Conservation (phyloP, 1,140 invertebrate species). For the Micrasema longulum region DNA sequence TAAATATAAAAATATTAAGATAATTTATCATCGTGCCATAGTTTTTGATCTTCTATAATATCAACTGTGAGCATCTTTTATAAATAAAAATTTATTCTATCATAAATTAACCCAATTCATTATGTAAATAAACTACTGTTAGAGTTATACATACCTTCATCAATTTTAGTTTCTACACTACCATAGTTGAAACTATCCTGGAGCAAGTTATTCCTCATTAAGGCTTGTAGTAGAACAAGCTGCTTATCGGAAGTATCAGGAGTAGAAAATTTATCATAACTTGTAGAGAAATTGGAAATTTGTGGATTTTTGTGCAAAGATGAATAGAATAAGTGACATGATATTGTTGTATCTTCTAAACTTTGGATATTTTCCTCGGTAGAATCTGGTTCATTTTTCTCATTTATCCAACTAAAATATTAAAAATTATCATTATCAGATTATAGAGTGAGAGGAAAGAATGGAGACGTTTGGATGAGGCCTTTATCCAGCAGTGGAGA, state of each 20-base stretch:
- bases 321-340: constrained; percentile 48
- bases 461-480: too few species aligned
- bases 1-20: too few species aligned
- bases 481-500: too few species aligned
- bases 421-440: too few species aligned
- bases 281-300: constrained; percentile 40
- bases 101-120: too few species aligned
- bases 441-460: too few species aligned
- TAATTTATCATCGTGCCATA: too few species aligned
- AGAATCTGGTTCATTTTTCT: constrained; percentile 27
- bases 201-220: constrained; percentile 49
- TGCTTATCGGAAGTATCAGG: constrained; percentile 43
- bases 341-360: constrained; percentile 42
- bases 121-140: too few species aligned
- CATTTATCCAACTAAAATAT: constrained; percentile 42
- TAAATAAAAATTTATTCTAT: too few species aligned
- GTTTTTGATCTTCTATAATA: too few species aligned
- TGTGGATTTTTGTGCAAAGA: constrained; percentile 40
- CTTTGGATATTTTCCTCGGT: constrained; percentile 15
- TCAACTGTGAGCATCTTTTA: too few species aligned
- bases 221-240: constrained; percentile 43
- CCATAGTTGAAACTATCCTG: constrained; percentile 50
- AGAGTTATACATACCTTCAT: constrained; percentile 44
- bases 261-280: constrained; percentile 49
- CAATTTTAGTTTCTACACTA: constrained; percentile 12